phyloP scores from a whole-genome alignment of 30 jellyfish, hydroid and myxozoan genomes.

The Pelagia noctiluca region DNA sequence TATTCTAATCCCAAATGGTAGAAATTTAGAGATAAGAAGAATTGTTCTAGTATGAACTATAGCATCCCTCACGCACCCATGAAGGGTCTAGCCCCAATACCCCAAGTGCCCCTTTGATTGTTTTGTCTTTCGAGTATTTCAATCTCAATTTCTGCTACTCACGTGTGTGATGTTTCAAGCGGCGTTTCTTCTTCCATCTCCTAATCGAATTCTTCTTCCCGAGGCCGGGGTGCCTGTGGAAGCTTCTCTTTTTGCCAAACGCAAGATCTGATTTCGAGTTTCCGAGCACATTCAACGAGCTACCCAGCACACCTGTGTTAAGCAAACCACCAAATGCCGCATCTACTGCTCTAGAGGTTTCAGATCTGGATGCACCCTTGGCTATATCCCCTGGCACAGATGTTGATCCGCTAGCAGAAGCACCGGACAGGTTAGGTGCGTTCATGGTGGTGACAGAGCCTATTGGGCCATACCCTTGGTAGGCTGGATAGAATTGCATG shows the following conservation, averaged over 20 bases:
- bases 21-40: too few species aligned
- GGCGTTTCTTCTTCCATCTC: slow-evolving; percentile 36
- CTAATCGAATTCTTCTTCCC: slow-evolving; percentile 43
- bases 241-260: slow-evolving; percentile 62
- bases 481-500: slow-evolving; percentile 48
- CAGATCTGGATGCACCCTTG: slow-evolving; percentile 70
- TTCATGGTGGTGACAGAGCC: slow-evolving; percentile 94
- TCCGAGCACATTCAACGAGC: slow-evolving; percentile 57
- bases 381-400: slow-evolving; percentile 65
- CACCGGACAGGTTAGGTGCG: slow-evolving; percentile 65
- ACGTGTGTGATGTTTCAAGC: slow-evolving; percentile 46
- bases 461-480: slow-evolving; percentile 90
- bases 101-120: too few species aligned
- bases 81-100: too few species aligned
- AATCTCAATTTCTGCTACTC: slow-evolving; percentile 70
- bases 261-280: slow-evolving; percentile 53
- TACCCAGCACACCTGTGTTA: slow-evolving; percentile 66
- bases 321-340: slow-evolving; percentile 70
- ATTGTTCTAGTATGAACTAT: too few species aligned
- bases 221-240: slow-evolving; percentile 66
- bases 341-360: slow-evolving; percentile 57
- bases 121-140: neutral
- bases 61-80: too few species aligned
- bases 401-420: slow-evolving; percentile 61
- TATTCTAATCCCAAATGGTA: too few species aligned